Base-by-base conservation (phyloP, 2,888 invertebrate species). In the Drosophila mercatorum region DNA sequence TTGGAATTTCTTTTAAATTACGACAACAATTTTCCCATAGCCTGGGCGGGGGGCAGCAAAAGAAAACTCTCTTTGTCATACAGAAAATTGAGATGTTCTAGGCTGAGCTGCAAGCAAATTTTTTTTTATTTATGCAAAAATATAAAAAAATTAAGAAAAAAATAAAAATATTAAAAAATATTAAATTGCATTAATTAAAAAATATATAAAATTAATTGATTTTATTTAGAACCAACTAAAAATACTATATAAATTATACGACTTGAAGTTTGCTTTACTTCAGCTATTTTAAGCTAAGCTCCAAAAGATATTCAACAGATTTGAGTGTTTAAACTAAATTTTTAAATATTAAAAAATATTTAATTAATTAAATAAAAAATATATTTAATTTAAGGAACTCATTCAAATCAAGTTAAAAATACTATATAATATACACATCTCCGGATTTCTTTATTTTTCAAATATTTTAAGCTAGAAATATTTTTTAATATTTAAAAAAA, bases 1-100 rank as follows among this genome's bases (percentile, higher is more conserved):
- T 57, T 43, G 68, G 80, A 71, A 78, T 64, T 70, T 71, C 51
- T 63, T 66, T 71, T 43, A 41, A 67, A 38, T 64, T 68, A 53
- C 12, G 44, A 57, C 57, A 44, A 62, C 31, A 51, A 53, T 38
- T 51, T 58, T 28, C n/a, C 14, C 26, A 38, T 38, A 44, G 66
- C 34, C 53, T 38, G 5, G 28, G 28, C 28, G 2, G 28, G 28
- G 28, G 28, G 14, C 17, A 2, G 5, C 7, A 1, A n/a, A 31
- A 5, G n/a, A 10, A 17, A 49, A 49, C 10, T 31, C 31, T 51
- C 49, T 31, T 49, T 17, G 49, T 31, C 31, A 31, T 49, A n/a
- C 11, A 28, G 7, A 47, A 49, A 49, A 17, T 17, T 17, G 17
- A 17, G 17, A 5, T n/a, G 8, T 49, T 31, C 14, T 7, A 7